Conservation (phyloP, 2,797 vertebrate genomes). For the Oreonectes daqikongensis region DNA sequence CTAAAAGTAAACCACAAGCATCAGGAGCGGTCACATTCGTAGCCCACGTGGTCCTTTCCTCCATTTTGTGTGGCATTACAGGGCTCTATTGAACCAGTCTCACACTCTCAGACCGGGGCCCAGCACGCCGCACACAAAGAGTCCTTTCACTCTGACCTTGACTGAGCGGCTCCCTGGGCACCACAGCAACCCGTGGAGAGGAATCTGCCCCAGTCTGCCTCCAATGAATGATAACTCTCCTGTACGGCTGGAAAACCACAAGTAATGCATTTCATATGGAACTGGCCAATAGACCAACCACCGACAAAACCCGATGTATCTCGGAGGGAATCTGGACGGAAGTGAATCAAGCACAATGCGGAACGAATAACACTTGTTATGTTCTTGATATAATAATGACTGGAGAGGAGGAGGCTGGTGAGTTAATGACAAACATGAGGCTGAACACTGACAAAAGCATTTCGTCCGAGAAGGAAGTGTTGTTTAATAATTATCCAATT, state of each 20-base stretch:
- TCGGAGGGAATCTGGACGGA: slow-evolving; percentile 22
- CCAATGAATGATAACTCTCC: slow-evolving; percentile 64
- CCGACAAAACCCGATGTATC: slow-evolving; percentile 6
- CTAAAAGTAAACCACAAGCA: slow-evolving; percentile 6
- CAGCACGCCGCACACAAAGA: slow-evolving; percentile 71
- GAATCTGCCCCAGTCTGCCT: slow-evolving; percentile 68
- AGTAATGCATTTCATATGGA: slow-evolving; percentile 46
- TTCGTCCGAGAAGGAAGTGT: slow-evolving; percentile 16
- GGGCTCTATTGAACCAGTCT: slow-evolving; percentile 67
- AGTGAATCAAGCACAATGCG: slow-evolving; percentile 26
- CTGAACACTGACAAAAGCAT: slow-evolving; percentile 21
- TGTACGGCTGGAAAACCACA: slow-evolving; percentile 22
- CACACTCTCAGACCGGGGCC: slow-evolving; percentile 50
- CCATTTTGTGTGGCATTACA: slow-evolving; percentile 65
- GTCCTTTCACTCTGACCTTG: slow-evolving; percentile 80
- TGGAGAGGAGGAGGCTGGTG: slow-evolving; percentile 17
- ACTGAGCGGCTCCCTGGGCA: slow-evolving; percentile 74
- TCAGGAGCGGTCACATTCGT: slow-evolving; percentile 5
- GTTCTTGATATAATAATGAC: slow-evolving; percentile 52
- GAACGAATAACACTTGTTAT: slow-evolving; percentile 7
- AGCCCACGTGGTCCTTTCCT: slow-evolving; percentile 60
- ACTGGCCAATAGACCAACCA: slow-evolving; percentile 29
- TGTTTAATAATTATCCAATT: neutral
- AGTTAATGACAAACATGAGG: slow-evolving; percentile 44
- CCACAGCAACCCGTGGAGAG: slow-evolving; percentile 75